Base-by-base conservation (phyloP, 2,888 invertebrate genomes). In the Leptarthrus brevirostris region DNA sequence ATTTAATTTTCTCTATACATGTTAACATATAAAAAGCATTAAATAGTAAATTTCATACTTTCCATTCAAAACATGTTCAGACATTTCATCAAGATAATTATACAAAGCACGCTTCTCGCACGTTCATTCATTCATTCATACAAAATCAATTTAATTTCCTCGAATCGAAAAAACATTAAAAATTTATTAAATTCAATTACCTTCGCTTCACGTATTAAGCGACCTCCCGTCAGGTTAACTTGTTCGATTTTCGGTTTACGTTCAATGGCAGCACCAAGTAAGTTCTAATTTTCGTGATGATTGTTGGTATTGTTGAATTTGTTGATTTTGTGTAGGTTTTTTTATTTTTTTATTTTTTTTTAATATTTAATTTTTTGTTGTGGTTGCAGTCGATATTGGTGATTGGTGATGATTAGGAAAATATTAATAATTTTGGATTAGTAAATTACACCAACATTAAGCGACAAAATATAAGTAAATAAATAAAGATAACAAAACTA, bases 171-270 rank as follows among this genome's bases (percentile, higher is more conserved):
- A 34, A 69, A 69, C n/a, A 52, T 20, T 34, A 69, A 69, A n/a
- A 44, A 69, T n/a, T 69, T 30, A 69, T 30, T 12, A 69, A 40
- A 64, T 36, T n/a, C 14, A 61, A 81, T 84, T 92, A 98, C 97
- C 96, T 97, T 97, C 81, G 97, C 97, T 88, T 98, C 98, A 78
- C 97, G 91, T 82, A 98, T 96, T 86, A 93, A 95, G 85, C 95
- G 91, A 80, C 97, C 97, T 82, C 98, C 98, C 81, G 95, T 94
- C 80, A 93, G 89, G 88, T 98, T 98, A 83, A 97, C 95, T 83
- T 94, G 93, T 86, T 98, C 98, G 83, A 99, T 95, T 85, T 93
- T 93, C 81, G 95, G 94, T 80, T 94, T 95, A 84, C 95, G 91
- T 86, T 98, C 97, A 83, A 95, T 93, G 79, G 96, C 93, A 84